phyloP scores from a whole-genome alignment of 2,888 invertebrate genomes.

The Campoplex nolae region DNA sequence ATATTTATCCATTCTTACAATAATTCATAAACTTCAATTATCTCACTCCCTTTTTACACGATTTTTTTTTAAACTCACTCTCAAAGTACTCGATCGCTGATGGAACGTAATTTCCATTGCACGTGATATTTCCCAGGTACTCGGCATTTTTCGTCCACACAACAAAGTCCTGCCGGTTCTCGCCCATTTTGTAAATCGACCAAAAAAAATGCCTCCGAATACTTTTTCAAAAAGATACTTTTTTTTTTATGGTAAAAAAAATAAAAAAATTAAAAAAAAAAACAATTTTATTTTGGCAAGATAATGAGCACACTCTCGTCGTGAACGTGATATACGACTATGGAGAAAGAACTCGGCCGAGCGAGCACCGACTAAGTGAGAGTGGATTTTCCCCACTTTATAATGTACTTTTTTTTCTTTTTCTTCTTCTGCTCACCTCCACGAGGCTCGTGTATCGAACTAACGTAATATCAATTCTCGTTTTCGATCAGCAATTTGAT shows the following conservation, averaged over 20 bases:
- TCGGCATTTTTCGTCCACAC: constrained; percentile 39
- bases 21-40: neutral
- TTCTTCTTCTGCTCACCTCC: constrained; percentile 66
- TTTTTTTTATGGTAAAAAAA: constrained; percentile 10
- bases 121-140: constrained; percentile 75
- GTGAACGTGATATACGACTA: constrained; percentile 45
- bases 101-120: constrained; percentile 78
- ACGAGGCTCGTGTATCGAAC: constrained; percentile 64
- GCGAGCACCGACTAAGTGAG: constrained; percentile 72
- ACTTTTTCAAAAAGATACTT: constrained; percentile 4
- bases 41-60: neutral
- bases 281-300: constrained; percentile 24
- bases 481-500: neutral
- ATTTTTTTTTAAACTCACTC: constrained; percentile 77
- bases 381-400: constrained; percentile 77
- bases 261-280: neutral
- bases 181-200: constrained; percentile 52
- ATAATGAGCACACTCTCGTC: constrained; percentile 28
- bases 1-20: neutral
- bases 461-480: constrained; percentile 66
- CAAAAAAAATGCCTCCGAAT: neutral
- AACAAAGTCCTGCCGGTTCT: constrained; percentile 30
- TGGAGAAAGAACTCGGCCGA: constrained; percentile 58
- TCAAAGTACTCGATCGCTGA: constrained; percentile 78
- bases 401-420: constrained; percentile 60